phyloP scores from a whole-genome alignment of 1,140 invertebrate species.

The Helicoverpa zea region DNA sequence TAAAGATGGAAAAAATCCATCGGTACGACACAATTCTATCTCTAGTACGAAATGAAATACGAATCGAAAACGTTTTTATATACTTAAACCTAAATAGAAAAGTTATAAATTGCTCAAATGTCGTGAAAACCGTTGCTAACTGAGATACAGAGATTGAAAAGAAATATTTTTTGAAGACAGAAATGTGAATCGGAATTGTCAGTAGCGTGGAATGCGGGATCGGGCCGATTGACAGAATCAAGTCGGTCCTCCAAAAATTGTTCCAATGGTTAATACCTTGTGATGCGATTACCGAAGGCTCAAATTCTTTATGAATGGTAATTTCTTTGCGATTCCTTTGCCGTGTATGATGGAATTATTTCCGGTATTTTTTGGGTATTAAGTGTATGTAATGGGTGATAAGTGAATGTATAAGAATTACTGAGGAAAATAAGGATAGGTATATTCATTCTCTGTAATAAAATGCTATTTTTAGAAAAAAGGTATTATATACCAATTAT shows the following conservation, averaged over 20 bases:
- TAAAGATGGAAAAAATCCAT: too few species aligned
- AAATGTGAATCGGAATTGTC: slow-evolving; percentile 44
- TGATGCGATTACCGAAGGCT: neutral
- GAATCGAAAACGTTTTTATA: slow-evolving; percentile 6
- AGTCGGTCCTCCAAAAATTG: slow-evolving; percentile 21
- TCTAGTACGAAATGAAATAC: neutral
- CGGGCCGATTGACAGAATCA: slow-evolving; percentile 12
- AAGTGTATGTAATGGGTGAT: too few species aligned
- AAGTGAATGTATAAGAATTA: too few species aligned
- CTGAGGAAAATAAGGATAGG: too few species aligned
- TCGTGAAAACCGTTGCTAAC: slow-evolving; percentile 18
- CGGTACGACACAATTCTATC: neutral
- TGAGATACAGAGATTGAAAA: slow-evolving; percentile 44
- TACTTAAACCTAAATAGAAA: slow-evolving; percentile 12
- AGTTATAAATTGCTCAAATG: slow-evolving; percentile 45
- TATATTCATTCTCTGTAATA: too few species aligned
- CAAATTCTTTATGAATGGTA: slow-evolving; percentile 8
- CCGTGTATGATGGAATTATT: neutral
- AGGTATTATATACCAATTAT: too few species aligned
- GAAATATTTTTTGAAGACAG: slow-evolving; percentile 39
- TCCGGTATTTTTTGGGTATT: neutral
- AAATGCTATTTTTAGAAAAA: too few species aligned
- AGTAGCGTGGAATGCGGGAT: slow-evolving; percentile 22
- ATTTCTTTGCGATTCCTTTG: neutral
- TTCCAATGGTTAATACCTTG: slow-evolving; percentile 8